Evolutionary conservation across 2,888 invertebrate species (phyloP).

Genomic region (Drosophila nr. perissopoda): DNA sequence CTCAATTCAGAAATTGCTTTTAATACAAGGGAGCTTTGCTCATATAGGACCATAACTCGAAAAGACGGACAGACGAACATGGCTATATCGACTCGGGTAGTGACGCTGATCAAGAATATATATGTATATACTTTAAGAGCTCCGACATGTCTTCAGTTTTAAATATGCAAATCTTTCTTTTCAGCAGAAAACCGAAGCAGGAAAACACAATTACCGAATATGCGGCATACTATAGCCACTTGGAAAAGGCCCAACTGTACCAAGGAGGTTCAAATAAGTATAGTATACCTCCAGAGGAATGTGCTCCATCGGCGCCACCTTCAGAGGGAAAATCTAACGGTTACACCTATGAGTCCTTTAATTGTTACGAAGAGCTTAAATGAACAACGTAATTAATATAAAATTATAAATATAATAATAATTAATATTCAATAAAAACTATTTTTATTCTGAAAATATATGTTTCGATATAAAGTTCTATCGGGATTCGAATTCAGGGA

Average conservation of each 20-base stretch:
- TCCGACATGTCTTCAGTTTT: not conserved
- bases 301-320: slow-evolving; percentile 58
- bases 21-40: not conserved
- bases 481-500: not conserved
- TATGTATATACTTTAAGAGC: not conserved
- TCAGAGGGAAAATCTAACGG: not conserved
- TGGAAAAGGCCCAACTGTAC: slow-evolving; percentile 40
- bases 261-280: slow-evolving; percentile 50
- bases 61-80: not conserved
- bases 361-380: slow-evolving; percentile 64
- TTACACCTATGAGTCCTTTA: slow-evolving; percentile 55
- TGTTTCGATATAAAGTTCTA: not conserved
- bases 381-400: not conserved
- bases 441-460: not conserved
- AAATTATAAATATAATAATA: not conserved
- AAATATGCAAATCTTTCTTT: not conserved
- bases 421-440: not conserved
- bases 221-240: slow-evolving; percentile 36
- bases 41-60: not conserved
- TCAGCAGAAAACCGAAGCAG: slow-evolving; percentile 8
- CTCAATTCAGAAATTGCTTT: not conserved
- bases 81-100: not conserved
- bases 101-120: not conserved
- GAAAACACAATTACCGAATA: slow-evolving; percentile 45
- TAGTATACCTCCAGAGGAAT: slow-evolving; percentile 60